Percentiles rank a stretch among this genome's conserved stretches.
These are phyloP conservation scores for Alectura lathami DNA, from an alignment of 2,113 vertebrate genomes.

Conservation along the genomic window DNA sequence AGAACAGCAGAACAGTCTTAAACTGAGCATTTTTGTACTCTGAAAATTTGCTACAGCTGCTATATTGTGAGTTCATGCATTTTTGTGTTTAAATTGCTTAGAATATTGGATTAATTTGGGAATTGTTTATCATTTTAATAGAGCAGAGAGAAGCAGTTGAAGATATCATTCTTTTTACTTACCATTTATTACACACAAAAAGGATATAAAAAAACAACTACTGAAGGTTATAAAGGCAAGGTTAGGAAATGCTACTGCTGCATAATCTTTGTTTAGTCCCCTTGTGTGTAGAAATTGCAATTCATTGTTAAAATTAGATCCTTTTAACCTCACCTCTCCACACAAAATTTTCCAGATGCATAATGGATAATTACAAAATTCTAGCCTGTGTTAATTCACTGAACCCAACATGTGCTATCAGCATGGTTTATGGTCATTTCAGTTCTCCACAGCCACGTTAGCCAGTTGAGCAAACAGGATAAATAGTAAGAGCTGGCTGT, in stretches of 20 bases:
- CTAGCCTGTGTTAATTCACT: not conserved
- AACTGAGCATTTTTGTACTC: not conserved
- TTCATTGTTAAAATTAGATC: not conserved
- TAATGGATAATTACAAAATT: not conserved
- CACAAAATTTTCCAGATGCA: not conserved
- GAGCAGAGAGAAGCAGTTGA: not conserved
- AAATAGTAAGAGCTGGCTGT: not conserved
- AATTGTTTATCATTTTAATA: not conserved
- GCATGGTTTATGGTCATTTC: not conserved
- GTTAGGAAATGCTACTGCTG: not conserved
- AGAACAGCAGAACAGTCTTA: not conserved
- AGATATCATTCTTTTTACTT: not conserved
- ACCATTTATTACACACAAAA: not conserved
- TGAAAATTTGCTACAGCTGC: not conserved
- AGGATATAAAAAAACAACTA: not conserved
- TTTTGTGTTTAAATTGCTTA: not conserved
- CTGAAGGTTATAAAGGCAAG: not conserved
- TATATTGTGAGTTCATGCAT: not conserved
- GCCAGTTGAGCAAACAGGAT: not conserved
- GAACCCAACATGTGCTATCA: not conserved
- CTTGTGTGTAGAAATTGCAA: not conserved
- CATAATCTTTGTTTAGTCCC: not conserved
- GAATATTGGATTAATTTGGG: not conserved
- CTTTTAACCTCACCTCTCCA: not conserved
- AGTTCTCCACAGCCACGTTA: not conserved